Percentiles rank a stretch among this genome's conserved stretches.
Conservation (phyloP, 2,888 invertebrate genomes). For the Dione juno region DNA sequence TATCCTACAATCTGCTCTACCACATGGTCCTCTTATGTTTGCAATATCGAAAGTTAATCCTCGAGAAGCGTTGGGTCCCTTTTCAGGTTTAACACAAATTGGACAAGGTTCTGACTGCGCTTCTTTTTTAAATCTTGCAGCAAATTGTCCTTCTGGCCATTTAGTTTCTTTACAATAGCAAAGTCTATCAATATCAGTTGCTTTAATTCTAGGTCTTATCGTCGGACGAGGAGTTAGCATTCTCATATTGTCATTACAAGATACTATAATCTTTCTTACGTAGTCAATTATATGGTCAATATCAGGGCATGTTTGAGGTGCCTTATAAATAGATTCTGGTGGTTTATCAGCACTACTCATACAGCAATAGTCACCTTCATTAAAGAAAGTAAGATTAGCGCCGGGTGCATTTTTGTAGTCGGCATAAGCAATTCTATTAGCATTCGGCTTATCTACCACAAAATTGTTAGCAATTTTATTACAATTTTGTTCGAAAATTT, state of each 20-base stretch:
- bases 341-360: slow-evolving; percentile 70
- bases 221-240: slow-evolving; percentile 75
- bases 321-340: slow-evolving; percentile 67
- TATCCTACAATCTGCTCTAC: slow-evolving; percentile 72
- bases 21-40: slow-evolving; percentile 76
- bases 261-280: slow-evolving; percentile 71
- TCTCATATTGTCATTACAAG: slow-evolving; percentile 78
- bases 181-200: slow-evolving; percentile 73
- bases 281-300: slow-evolving; percentile 73
- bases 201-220: slow-evolving; percentile 70
- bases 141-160: slow-evolving; percentile 69
- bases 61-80: slow-evolving; percentile 49
- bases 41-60: slow-evolving; percentile 67
- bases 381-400: slow-evolving; percentile 69
- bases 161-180: slow-evolving; percentile 72
- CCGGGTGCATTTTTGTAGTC: slow-evolving; percentile 73
- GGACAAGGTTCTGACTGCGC: slow-evolving; percentile 67
- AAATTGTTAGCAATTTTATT: slow-evolving; percentile 65
- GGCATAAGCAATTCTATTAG: slow-evolving; percentile 61
- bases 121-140: slow-evolving; percentile 68
- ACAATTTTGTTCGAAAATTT: slow-evolving; percentile 64
- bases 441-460: slow-evolving; percentile 58
- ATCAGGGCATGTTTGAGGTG: slow-evolving; percentile 72
- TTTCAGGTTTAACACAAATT: slow-evolving; percentile 62
- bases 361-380: slow-evolving; percentile 72